phyloP scores from a whole-genome alignment of 2,888 invertebrate genomes.

The Prosapia bicincta region DNA sequence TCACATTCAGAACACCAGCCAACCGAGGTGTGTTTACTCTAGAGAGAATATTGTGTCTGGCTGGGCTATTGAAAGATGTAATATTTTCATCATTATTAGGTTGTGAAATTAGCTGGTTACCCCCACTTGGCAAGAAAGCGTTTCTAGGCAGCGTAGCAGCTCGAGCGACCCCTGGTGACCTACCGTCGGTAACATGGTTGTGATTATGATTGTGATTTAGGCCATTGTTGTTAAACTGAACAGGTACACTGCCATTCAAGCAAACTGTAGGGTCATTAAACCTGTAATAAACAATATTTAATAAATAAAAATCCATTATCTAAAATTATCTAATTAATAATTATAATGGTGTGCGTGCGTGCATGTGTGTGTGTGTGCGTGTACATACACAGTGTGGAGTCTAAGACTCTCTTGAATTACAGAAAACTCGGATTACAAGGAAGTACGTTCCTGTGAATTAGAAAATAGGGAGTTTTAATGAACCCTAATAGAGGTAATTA shows the following conservation, averaged over 20 bases:
- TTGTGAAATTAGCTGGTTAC: constrained; percentile 22
- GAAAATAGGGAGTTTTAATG: too few relatives aligned
- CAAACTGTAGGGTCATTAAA: constrained; percentile 60
- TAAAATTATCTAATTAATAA: background rate
- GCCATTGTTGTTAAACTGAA: constrained; percentile 52
- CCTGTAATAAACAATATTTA: constrained; percentile 44
- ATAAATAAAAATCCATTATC: background rate
- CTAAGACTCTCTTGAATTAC: too few relatives aligned
- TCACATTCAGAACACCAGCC: constrained; percentile 17
- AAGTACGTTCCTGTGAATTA: too few relatives aligned
- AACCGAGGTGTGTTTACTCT: constrained; percentile 42
- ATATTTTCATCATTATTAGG: constrained; percentile 31
- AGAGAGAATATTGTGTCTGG: constrained; percentile 28
- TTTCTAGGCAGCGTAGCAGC: constrained; percentile 73
- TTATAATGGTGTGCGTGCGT: too few relatives aligned
- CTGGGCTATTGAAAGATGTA: constrained; percentile 36
- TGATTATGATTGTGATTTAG: constrained; percentile 48
- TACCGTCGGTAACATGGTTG: constrained; percentile 45
- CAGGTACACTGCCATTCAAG: constrained; percentile 39
- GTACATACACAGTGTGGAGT: too few relatives aligned
- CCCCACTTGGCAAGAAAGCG: constrained; percentile 50
- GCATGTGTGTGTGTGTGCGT: too few relatives aligned
- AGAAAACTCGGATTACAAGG: too few relatives aligned
- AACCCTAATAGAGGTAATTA: too few relatives aligned
- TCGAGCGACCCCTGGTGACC: constrained; percentile 48